phyloP scores from a whole-genome alignment of 2,888 invertebrate species.

The Pogonocherus hispidulus region DNA sequence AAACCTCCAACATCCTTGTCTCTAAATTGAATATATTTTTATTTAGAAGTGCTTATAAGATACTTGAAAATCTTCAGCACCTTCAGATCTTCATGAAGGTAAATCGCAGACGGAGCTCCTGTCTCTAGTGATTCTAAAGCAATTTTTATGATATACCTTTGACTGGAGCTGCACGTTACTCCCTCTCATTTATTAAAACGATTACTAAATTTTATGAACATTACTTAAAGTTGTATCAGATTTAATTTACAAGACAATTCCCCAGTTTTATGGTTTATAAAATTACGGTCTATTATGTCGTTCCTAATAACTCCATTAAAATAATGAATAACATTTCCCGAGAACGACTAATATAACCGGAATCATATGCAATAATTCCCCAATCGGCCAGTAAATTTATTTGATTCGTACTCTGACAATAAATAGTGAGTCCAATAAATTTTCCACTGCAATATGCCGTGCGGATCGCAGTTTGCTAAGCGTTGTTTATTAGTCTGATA shows the following conservation, averaged over 20 bases:
- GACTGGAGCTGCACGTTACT: too few species aligned
- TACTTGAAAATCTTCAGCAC: too few species aligned
- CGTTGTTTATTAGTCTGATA: conserved; percentile 64
- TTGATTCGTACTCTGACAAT: conserved; percentile 17
- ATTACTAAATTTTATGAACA: too few species aligned
- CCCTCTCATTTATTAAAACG: too few species aligned
- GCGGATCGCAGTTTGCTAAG: conserved; percentile 51
- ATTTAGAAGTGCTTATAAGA: too few species aligned
- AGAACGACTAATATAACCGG: conserved; percentile 4
- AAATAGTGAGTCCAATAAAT: conserved; percentile 36
- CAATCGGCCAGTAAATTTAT: conserved; percentile 18
- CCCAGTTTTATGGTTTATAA: conserved; percentile 3
- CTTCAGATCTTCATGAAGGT: too few species aligned
- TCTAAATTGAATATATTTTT: too few species aligned
- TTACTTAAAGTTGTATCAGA: neutral
- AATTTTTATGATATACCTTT: too few species aligned
- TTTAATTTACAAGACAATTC: neutral
- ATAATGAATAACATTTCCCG: conserved; percentile 5
- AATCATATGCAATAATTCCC: conserved; percentile 22
- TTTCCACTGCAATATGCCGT: conserved; percentile 39
- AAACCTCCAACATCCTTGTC: too few species aligned
- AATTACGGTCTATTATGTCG: conserved; percentile 2
- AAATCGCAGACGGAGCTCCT: too few species aligned
- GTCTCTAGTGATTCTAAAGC: too few species aligned
- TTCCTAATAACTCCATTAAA: conserved; percentile 15